Base-by-base conservation (phyloP, 2,113 vertebrate species). In the Cavia porcellus region DNA sequence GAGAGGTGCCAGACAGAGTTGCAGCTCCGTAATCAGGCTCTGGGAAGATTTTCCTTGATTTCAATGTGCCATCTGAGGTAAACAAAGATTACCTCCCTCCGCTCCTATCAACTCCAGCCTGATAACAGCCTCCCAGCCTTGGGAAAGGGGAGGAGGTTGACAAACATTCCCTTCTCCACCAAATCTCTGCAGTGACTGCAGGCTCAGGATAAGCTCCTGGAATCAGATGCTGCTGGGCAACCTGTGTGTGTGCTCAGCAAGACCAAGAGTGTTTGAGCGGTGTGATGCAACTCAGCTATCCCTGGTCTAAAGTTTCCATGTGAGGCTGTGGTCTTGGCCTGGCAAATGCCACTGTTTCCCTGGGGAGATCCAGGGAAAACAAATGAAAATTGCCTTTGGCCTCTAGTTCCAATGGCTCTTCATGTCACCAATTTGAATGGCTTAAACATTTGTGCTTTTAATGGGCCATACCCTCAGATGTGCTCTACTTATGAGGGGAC, bases 401-500 rank as follows among this genome's bases (percentile, higher is more conserved):
- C 55, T 82, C 88, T 74, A 79, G 87, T 47, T 72, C 80, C 77
- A 86, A 70, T 52, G 52, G 24, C 25, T n/a, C 14, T 66, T 96
- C 45, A 70, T 30, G 10, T 79, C 66, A 17, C 61, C 32, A 91
- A 42, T 96, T 95, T 52, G 42, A 75, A 90, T 64, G 84, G 55
- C 62, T 84, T 79, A 89, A n/a, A 68, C 61, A n/a, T 90, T 83
- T 92, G 81, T 89, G 6, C 35, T 61, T 90, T 74, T 38, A 62
- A 75, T 38, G 30, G 79, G 28, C 14, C 25, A 30, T 20, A 22
- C 61, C 72, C 86, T 45, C 50, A 96, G 87, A 42, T 3, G 0
- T 24, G 20, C 25, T 42, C 2, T 68, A 9, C 7, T 0, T 74
- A 68, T 70, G n/a, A 17, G 30, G 64, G 47, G 6, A 4, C 45